A percentile compares a stretch with the other conserved stretches of the same genome.
Conservation (phyloP, 2,797 vertebrate species). For the Esox lucius region DNA sequence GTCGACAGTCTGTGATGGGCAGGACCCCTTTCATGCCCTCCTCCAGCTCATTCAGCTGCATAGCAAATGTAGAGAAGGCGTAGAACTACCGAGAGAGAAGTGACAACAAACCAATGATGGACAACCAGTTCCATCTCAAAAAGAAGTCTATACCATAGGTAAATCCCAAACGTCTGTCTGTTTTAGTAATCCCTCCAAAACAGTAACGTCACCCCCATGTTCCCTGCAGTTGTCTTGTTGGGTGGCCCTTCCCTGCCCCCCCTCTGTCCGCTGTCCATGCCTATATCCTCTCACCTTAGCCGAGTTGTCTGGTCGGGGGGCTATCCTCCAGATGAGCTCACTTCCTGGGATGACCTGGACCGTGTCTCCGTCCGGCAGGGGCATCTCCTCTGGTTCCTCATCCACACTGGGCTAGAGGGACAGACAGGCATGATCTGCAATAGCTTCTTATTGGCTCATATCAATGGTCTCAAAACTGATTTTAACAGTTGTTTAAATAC, state of each 20-base stretch:
- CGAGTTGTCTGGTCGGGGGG: slow-evolving; percentile 90
- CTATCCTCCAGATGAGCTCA: slow-evolving; percentile 91
- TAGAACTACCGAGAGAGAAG: slow-evolving; percentile 81
- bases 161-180: not conserved
- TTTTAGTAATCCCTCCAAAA: not conserved
- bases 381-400: slow-evolving; percentile 92
- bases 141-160: not conserved
- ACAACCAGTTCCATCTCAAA: not conserved
- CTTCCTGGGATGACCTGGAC: slow-evolving; percentile 93
- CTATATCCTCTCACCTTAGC: slow-evolving; percentile 77
- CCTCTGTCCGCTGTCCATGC: too few relatives aligned
- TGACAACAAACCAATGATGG: not conserved
- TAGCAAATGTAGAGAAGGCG: slow-evolving; percentile 95
- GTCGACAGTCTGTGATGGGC: slow-evolving; percentile 89
- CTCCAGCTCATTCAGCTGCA: slow-evolving; percentile 93
- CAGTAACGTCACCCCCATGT: not conserved
- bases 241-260: not conserved
- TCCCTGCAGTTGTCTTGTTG: not conserved
- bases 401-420: slow-evolving; percentile 67
- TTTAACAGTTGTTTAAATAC: not conserved
- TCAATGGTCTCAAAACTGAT: not conserved
- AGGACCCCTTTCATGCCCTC: slow-evolving; percentile 88
- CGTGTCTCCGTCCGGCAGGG: slow-evolving; percentile 86
- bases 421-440: not conserved
- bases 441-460: not conserved